Percentiles rank a stretch among this genome's conserved stretches.
Conservation (phyloP, 2,113 vertebrate genomes). For the Panurus biarmicus region DNA sequence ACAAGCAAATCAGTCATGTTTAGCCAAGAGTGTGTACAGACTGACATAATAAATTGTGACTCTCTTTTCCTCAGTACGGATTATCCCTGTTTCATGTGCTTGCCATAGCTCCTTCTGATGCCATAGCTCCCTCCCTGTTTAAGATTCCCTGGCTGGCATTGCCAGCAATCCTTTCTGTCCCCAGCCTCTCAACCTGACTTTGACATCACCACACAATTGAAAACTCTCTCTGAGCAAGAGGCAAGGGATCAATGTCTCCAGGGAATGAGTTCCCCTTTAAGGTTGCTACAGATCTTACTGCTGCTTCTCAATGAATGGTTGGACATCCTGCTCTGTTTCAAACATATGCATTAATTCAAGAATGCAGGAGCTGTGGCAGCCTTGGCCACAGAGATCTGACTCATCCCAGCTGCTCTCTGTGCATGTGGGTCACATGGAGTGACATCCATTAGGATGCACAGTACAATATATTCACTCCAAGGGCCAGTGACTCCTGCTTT, state of each 20-base stretch:
- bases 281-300: not conserved
- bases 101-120: not conserved
- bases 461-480: not conserved
- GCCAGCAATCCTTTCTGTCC: not conserved
- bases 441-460: not conserved
- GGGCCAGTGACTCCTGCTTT: not conserved
- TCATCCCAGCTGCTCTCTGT: not conserved
- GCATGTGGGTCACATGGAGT: not conserved
- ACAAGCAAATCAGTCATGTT: not conserved
- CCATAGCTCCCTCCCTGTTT: not conserved
- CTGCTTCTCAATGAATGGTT: not conserved
- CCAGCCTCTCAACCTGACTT: not conserved
- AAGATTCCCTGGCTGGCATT: not conserved
- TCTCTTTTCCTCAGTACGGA: not conserved
- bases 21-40: not conserved
- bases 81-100: not conserved
- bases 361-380: not conserved
- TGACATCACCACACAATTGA: not conserved
- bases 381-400: not conserved
- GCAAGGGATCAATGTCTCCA: not conserved
- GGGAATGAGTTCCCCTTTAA: not conserved
- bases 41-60: not conserved
- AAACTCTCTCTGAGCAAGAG: not conserved
- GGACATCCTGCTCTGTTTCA: not conserved
- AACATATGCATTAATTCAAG: not conserved